These are phyloP conservation scores for Pelvicachromis taeniatus DNA, from an alignment of 2,113 vertebrate species.

Conservation along the genomic window DNA sequence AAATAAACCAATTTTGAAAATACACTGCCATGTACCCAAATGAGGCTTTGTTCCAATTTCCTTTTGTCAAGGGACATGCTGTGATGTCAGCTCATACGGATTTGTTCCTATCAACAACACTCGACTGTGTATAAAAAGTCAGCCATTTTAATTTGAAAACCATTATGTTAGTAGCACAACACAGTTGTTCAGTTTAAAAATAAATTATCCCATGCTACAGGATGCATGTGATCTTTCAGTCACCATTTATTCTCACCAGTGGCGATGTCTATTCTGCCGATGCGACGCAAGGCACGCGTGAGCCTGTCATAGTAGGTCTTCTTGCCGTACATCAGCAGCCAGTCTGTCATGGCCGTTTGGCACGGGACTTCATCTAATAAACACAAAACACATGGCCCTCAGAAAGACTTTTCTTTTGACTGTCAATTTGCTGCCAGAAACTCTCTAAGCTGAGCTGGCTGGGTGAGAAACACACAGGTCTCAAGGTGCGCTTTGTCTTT, in stretches of 20 bases:
- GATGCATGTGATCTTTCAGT: neutral
- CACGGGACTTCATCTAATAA: slow-evolving; percentile 55
- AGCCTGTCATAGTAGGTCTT: slow-evolving; percentile 71
- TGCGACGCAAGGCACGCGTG: slow-evolving; percentile 61
- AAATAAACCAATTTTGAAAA: slow-evolving; percentile 45
- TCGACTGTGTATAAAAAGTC: neutral
- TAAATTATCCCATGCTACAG: neutral
- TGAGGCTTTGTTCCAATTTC: slow-evolving; percentile 51
- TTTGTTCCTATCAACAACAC: slow-evolving; percentile 15
- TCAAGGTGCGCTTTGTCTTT: neutral
- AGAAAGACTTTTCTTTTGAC: slow-evolving; percentile 22
- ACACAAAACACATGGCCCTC: slow-evolving; percentile 34
- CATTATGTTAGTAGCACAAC: neutral
- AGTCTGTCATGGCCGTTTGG: slow-evolving; percentile 52
- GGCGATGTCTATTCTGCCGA: slow-evolving; percentile 71
- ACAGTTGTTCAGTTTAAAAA: neutral
- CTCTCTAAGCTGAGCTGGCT: neutral
- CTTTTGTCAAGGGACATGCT: slow-evolving; percentile 40
- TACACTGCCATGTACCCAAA: neutral
- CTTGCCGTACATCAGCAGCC: slow-evolving; percentile 58
- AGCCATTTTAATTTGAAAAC: slow-evolving; percentile 8
- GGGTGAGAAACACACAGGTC: slow-evolving; percentile 2
- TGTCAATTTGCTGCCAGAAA: neutral
- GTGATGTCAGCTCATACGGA: slow-evolving; percentile 30
- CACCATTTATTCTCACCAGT: slow-evolving; percentile 55